Evolutionary conservation across 2,888 invertebrate genomes (phyloP).

Genomic region (Crossocerus cetratus): DNA sequence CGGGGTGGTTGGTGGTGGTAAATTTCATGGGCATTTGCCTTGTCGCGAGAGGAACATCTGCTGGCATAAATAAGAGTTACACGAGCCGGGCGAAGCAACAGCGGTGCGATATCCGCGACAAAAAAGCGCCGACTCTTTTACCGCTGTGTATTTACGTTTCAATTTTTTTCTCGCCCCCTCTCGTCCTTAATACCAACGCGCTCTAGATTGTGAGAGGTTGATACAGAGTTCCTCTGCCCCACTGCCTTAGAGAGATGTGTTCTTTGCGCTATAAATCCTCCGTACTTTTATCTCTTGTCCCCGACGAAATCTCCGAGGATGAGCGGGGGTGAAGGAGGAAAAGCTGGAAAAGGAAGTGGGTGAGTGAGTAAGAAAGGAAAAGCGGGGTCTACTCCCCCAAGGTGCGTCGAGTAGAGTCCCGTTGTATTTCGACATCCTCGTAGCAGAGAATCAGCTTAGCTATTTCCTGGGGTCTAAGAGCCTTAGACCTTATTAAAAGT

Average conservation of each 20-base stretch:
- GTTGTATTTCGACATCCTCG: constrained; percentile 23
- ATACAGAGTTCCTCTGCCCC: constrained; percentile 20
- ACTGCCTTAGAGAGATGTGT: constrained; percentile 34
- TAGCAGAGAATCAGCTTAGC: background rate
- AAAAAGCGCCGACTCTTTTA: background rate
- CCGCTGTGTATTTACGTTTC: constrained; percentile 23
- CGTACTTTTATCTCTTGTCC: constrained; percentile 40
- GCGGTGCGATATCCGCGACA: background rate
- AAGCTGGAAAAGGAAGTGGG: background rate
- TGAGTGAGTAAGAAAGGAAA: constrained; percentile 17
- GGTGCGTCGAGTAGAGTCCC: constrained; percentile 1
- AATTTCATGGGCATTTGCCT: too few relatives aligned
- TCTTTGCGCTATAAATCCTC: constrained; percentile 42
- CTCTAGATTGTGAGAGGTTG: constrained; percentile 35
- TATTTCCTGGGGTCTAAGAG: constrained; percentile 7
- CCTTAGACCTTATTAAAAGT: constrained; percentile 58
- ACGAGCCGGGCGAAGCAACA: background rate
- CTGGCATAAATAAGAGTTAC: background rate
- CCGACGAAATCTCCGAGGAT: constrained; percentile 30
- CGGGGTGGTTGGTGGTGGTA: too few relatives aligned
- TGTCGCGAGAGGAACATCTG: background rate
- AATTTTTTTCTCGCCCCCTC: constrained; percentile 9
- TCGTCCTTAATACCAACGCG: background rate
- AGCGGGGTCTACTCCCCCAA: constrained; percentile 17
- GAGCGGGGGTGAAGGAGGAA: background rate